Conservation (phyloP, 2,888 invertebrate species). For the Drosophila pegasa region DNA sequence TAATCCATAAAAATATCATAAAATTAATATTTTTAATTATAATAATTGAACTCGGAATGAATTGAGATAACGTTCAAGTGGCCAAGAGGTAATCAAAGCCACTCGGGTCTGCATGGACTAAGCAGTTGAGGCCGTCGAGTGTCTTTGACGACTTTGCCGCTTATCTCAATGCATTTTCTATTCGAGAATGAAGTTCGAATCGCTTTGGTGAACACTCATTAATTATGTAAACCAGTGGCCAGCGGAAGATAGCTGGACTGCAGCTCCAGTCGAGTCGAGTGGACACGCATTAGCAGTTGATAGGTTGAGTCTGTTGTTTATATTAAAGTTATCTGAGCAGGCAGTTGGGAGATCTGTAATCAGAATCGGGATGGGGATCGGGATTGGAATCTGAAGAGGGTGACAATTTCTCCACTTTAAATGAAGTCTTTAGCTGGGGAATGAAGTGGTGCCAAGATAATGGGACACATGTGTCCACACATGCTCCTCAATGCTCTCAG, state of each 20-base stretch:
- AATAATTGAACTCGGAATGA: constrained; percentile 22
- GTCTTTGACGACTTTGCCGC: constrained; percentile 10
- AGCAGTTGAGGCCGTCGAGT: constrained; percentile 19
- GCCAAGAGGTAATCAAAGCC: constrained; percentile 12
- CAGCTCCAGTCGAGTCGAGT: not conserved
- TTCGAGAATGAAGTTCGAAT: constrained; percentile 59
- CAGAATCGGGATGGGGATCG: not conserved
- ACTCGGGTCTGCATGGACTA: constrained; percentile 12
- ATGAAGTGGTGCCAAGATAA: constrained; percentile 42
- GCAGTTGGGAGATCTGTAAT: constrained; percentile 4
- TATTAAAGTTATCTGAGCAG: constrained; percentile 14
- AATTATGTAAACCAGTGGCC: constrained; percentile 74
- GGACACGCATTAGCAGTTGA: constrained; percentile 14
- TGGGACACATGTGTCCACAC: constrained; percentile 14
- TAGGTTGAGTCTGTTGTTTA: constrained; percentile 12
- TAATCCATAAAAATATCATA: not conserved
- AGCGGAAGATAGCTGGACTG: constrained; percentile 14
- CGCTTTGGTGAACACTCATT: constrained; percentile 72
- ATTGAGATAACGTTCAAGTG: constrained; percentile 23
- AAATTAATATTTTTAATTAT: constrained; percentile 16
- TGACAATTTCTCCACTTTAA: constrained; percentile 63
- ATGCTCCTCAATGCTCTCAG: constrained; percentile 4
- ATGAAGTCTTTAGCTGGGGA: constrained; percentile 15
- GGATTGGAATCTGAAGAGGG: constrained; percentile 20
- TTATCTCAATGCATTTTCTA: constrained; percentile 43